Conservation (phyloP, 2,888 invertebrate genomes). For the Erannis defoliaria region DNA sequence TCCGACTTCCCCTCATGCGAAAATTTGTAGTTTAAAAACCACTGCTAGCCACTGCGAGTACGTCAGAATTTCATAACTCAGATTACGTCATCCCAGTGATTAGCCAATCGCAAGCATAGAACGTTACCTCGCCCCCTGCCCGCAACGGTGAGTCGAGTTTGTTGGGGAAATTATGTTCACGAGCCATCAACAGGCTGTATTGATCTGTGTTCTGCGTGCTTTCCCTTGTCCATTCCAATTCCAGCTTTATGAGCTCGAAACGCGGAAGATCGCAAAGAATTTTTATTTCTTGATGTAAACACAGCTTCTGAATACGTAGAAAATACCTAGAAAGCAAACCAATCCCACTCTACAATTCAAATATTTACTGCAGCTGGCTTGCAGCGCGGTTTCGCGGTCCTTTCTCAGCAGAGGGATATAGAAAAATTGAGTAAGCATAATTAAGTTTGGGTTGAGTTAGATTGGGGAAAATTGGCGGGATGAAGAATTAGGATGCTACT, state of each 20-base stretch:
- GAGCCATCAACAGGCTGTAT: too few species aligned
- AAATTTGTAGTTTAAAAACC: too few species aligned
- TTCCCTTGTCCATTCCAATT: conserved; percentile 42
- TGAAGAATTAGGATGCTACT: conserved; percentile 24
- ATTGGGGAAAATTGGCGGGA: conserved; percentile 27
- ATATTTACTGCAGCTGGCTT: conserved; percentile 79
- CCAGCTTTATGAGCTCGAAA: conserved; percentile 40
- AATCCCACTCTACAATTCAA: conserved; percentile 84
- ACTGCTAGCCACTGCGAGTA: too few species aligned
- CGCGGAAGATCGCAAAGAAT: conserved; percentile 58
- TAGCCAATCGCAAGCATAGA: too few species aligned
- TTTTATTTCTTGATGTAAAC: conserved; percentile 79
- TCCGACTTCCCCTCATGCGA: too few species aligned
- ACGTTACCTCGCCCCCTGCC: too few species aligned
- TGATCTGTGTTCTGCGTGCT: too few species aligned
- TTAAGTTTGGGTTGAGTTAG: conserved; percentile 44
- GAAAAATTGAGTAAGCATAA: conserved; percentile 56
- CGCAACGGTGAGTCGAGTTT: too few species aligned
- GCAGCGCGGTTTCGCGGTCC: conserved; percentile 72
- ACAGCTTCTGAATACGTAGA: conserved; percentile 70
- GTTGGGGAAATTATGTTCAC: too few species aligned
- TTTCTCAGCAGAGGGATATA: conserved; percentile 55
- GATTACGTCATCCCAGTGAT: too few species aligned
- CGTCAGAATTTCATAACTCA: too few species aligned
- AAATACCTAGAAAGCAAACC: conserved; percentile 79